Percentiles rank a stretch among this genome's conserved stretches.
These are phyloP conservation scores for Myxocyprinus asiaticus DNA, from an alignment of 2,113 vertebrate genomes.

Conservation along the genomic window DNA sequence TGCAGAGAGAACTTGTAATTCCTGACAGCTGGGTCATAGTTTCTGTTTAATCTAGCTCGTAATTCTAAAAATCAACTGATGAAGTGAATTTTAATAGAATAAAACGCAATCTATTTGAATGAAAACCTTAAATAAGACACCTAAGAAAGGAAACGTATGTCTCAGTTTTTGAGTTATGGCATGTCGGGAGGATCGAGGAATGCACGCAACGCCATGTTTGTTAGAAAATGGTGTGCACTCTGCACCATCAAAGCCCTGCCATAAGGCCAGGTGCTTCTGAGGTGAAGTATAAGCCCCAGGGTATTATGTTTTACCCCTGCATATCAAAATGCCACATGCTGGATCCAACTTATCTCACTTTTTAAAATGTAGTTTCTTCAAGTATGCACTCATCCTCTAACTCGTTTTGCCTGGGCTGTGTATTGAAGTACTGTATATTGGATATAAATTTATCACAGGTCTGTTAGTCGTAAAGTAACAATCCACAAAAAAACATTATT, in stretches of 20 bases:
- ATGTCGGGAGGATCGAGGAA: conserved; percentile 52
- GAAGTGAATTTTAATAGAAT: conserved; percentile 76
- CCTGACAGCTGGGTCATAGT: conserved; percentile 81
- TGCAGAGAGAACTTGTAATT: conserved; percentile 77
- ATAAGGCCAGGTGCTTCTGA: conserved; percentile 37
- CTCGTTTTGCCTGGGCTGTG: conserved; percentile 28
- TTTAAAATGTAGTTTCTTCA: conserved; percentile 16
- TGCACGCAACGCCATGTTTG: conserved; percentile 40
- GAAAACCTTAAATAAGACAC: conserved; percentile 63
- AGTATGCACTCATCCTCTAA: conserved; percentile 34
- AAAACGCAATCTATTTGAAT: conserved; percentile 67
- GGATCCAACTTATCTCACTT: conserved; percentile 37
- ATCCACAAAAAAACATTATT: neutral
- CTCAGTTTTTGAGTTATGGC: conserved; percentile 57
- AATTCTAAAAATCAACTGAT: conserved; percentile 78
- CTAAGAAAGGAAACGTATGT: conserved; percentile 61
- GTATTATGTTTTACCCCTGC: conserved; percentile 42
- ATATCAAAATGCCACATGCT: conserved; percentile 26
- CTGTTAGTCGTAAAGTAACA: neutral
- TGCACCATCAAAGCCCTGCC: conserved; percentile 44
- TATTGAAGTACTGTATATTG: neutral
- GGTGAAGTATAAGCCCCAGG: conserved; percentile 34
- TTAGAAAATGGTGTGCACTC: conserved; percentile 39
- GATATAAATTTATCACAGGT: neutral
- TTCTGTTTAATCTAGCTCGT: conserved; percentile 79